A percentile compares a stretch with the other conserved stretches of the same genome.
Conservation (phyloP, 2,113 vertebrate genomes). For the Beaufortia kweichowensis region DNA sequence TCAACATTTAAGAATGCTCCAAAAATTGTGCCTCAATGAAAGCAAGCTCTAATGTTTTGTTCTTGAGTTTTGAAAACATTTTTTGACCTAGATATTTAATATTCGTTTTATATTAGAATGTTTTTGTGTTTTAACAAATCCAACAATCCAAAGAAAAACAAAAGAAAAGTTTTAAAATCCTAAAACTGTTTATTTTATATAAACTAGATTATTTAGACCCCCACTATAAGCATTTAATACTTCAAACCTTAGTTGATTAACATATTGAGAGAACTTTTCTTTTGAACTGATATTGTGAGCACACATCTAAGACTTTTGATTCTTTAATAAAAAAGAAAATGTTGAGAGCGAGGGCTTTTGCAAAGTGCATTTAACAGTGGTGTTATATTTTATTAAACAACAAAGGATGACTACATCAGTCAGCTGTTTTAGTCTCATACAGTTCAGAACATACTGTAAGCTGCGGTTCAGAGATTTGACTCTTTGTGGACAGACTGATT, state of each 20-base stretch:
- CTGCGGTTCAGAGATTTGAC: not conserved
- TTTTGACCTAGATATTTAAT: too few species aligned
- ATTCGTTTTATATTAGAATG: too few species aligned
- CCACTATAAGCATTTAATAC: not conserved
- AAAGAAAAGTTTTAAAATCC: too few species aligned
- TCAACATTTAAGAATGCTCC: too few species aligned
- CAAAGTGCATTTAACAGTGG: not conserved
- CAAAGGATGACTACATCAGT: not conserved
- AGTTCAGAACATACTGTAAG: not conserved
- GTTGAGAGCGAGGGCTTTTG: not conserved
- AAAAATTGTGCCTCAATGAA: too few species aligned
- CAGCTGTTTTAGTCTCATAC: not conserved
- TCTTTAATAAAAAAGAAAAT: not conserved
- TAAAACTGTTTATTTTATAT: too few species aligned
- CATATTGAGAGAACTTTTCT: not conserved
- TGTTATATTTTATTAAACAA: not conserved
- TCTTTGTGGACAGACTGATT: not conserved
- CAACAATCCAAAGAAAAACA: too few species aligned
- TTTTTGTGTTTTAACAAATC: too few species aligned
- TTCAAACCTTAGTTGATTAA: constrained; percentile 2
- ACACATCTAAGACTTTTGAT: not conserved
- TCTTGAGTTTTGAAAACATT: too few species aligned
- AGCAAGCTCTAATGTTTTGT: too few species aligned
- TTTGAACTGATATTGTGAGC: constrained; percentile 1
- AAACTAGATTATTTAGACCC: too few species aligned